These are phyloP conservation scores for Anser cygnoides DNA, from an alignment of 2,113 vertebrate species.

Conservation along the genomic window DNA sequence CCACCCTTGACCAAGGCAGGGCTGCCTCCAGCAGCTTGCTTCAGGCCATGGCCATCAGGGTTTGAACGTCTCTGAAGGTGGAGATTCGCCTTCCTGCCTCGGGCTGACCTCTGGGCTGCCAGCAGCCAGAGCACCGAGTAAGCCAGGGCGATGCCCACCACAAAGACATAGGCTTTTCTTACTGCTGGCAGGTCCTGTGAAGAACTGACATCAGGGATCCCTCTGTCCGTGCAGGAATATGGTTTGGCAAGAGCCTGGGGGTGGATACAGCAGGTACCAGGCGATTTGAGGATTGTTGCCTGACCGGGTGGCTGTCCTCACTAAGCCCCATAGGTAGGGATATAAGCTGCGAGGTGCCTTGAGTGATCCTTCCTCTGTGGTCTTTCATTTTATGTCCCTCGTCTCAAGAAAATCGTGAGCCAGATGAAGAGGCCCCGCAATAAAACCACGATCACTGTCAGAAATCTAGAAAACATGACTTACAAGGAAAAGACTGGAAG, in stretches of 20 bases:
- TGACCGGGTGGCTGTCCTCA: neutral
- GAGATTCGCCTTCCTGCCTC: neutral
- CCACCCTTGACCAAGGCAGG: neutral
- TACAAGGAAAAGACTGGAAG: neutral
- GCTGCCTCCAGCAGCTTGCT: too few species aligned
- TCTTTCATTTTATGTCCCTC: neutral
- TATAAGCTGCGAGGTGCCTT: neutral
- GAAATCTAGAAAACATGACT: neutral
- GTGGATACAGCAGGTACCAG: neutral
- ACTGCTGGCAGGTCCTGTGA: neutral
- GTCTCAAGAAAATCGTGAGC: neutral
- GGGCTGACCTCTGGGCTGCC: too few species aligned
- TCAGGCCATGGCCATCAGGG: neutral
- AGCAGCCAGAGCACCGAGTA: neutral
- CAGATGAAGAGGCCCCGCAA: neutral
- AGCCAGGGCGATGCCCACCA: neutral
- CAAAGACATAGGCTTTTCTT: neutral
- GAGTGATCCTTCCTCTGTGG: too few species aligned
- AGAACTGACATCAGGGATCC: neutral
- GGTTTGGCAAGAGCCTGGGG: neutral
- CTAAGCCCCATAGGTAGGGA: too few species aligned
- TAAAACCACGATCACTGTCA: neutral
- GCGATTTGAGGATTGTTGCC: neutral
- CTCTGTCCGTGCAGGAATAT: neutral
- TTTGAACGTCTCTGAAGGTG: neutral